Evolutionary conservation across 2,113 vertebrate species (phyloP).

Genomic region (Porphyrio hochstetteri): DNA sequence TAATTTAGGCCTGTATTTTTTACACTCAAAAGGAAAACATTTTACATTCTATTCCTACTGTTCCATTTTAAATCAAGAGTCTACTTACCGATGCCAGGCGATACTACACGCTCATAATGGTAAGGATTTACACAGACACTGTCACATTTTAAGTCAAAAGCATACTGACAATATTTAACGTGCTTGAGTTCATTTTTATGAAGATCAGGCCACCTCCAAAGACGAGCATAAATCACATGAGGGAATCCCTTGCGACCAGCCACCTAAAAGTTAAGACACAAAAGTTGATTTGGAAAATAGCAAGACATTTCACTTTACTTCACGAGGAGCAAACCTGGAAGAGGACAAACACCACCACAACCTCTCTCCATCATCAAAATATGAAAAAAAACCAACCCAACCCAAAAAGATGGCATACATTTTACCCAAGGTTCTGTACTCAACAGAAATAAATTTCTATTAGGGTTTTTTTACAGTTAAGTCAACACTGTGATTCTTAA

Average conservation of each 20-base stretch:
- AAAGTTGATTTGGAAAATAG: background rate
- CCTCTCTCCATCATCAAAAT: background rate
- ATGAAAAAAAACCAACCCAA: background rate
- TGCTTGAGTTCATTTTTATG: constrained; percentile 98
- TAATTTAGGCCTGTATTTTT: background rate
- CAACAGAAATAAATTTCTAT: background rate
- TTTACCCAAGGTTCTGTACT: background rate
- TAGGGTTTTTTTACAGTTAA: background rate
- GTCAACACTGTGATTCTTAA: background rate
- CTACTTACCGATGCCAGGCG: constrained; percentile 91
- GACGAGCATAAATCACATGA: constrained; percentile 93
- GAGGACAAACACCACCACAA: background rate
- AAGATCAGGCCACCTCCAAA: constrained; percentile 97
- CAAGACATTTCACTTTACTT: accelerated
- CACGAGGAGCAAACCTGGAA: background rate
- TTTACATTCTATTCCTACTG: background rate
- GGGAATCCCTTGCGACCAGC: constrained; percentile 98
- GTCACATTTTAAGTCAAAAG: constrained; percentile 96
- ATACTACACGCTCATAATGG: constrained; percentile 96
- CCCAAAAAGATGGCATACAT: background rate
- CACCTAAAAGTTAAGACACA: constrained; percentile 76
- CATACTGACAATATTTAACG: constrained; percentile 97
- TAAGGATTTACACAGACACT: constrained; percentile 97
- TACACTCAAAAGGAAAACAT: background rate
- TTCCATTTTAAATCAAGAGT: background rate